phyloP scores from a whole-genome alignment of 1,140 invertebrate species.

The Augochlora pura region DNA sequence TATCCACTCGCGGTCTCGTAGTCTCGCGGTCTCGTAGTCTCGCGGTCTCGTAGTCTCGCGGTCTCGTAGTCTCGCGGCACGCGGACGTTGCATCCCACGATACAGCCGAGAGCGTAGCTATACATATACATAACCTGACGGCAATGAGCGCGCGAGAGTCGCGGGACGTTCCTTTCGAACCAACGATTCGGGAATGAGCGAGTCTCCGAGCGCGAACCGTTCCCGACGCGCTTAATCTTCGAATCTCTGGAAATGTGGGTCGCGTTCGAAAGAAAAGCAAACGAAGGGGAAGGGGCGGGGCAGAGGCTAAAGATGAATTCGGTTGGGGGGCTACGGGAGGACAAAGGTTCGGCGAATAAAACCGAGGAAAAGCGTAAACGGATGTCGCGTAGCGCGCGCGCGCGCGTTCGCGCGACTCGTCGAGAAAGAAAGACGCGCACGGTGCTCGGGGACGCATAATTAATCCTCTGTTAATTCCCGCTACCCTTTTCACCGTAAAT shows the following conservation, averaged over 20 bases:
- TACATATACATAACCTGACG: too few species aligned
- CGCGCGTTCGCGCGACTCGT: too few species aligned
- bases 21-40: too few species aligned
- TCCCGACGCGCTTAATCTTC: neutral
- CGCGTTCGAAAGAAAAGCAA: neutral
- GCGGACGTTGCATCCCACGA: too few species aligned
- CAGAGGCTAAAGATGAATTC: neutral
- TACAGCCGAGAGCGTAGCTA: too few species aligned
- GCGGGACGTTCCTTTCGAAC: too few species aligned
- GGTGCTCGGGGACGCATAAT: constrained; percentile 1
- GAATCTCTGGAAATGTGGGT: neutral
- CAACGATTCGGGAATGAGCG: too few species aligned
- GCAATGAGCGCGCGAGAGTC: too few species aligned
- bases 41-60: too few species aligned
- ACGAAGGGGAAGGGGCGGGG: neutral
- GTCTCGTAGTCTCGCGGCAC: too few species aligned
- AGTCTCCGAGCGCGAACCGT: too few species aligned
- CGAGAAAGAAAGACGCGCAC: constrained; percentile 5
- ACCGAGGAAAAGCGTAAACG: neutral
- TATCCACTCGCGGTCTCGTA: too few species aligned
- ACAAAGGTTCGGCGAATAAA: neutral
- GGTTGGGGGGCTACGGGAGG: neutral
- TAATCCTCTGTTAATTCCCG: constrained; percentile 25
- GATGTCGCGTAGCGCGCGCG: neutral
- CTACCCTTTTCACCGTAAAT: constrained; percentile 13